Evolutionary conservation across 2,113 vertebrate genomes (phyloP), one percentile per base, ranked within the genome.

Genomic region (Phylloscopus trochiloides): DNA sequence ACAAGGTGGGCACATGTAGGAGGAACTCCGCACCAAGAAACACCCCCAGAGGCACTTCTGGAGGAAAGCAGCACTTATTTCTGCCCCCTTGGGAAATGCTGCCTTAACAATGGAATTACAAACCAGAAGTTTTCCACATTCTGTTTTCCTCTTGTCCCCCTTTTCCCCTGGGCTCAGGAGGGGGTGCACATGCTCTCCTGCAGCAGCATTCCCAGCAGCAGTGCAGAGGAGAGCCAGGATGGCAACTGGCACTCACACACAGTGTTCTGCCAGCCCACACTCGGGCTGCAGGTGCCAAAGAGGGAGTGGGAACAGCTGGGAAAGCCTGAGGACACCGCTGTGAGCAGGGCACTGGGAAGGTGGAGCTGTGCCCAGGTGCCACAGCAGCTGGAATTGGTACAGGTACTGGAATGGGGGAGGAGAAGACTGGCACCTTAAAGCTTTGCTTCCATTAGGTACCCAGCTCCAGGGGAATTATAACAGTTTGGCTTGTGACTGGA

Each of bases 171-270:
- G 12, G 6, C 50, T 65, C 26, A 63, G 50, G 22, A 43, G 31
- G 2, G 4, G 31, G 19, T 22, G 13, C 34, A 4, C 0, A 0
- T 32, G 48, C 26, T n/a, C 14, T 59, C 34, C 8, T 18, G 57
- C 54, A 68, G 29, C 9, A 72, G 28, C 62, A 29, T 18, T 70
- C 43, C 62, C 36, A n/a, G 29, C 40, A 58, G 75, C 51, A 68
- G 43, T 1, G 3, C 45, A 55, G 40, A 20, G 45, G 24, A 24
- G n/a, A 34, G 24, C 17, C 2, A 9, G 25, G 32, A 10, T 40
- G 1, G 3, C 34, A 2, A 0, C 6, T 59, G 61, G 73, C 22
- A 40, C 17, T 34, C 70, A 7, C 9, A 5, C n/a, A 2, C 3
- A 1, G 19, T 4, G 7, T 10, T 38, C 25, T 72, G 32, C n/a